Evolutionary conservation across 2,888 invertebrate species (phyloP), one percentile per base, ranked within the genome.

Genomic region (Melangyna quadrimaculata): DNA sequence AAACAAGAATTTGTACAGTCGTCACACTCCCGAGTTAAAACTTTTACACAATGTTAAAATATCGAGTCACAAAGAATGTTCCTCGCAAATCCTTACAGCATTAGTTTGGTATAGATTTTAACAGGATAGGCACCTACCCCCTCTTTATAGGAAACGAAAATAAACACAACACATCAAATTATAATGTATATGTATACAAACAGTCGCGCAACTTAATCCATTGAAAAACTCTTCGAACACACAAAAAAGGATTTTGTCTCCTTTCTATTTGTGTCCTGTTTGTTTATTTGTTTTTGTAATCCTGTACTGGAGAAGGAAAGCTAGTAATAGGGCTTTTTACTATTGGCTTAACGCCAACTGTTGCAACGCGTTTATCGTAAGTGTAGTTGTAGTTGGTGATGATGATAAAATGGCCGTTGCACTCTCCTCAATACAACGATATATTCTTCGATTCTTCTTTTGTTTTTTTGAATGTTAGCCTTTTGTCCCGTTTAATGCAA

Each of bases 261-360:
- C 55, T 61, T 72, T 80, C 71, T 70, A 37, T 75, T 61, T 43
- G 63, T 45, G 63, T 63, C 63, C 27, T 71, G 14, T 59, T 77
- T 65, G 24, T 74, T 43, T 67, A 53, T 84, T 77, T 79, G 57
- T 79, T 72, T 72, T 80, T 77, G 77, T 69, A 69, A 51, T 72
- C 40, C 40, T 57, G 29, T 57, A 32, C 51, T 55, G 45, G 55
- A 80, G 63, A 35, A 79, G 79, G 19, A 74, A 72, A 57, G 43
- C 61, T 65, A 78, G 73, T 80, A 86, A 73, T 65, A 48, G 27
- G 63, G 80, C 63, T 73, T 75, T 80, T 69, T 81, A 80, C 80
- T 86, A 86, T 86, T 86, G 86, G 86, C 86, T 70, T 72, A 22
- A 70, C 86, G 80, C 86, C 86, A 86, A 86, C 86, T 86, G 86